Base-by-base conservation (phyloP, 2,113 vertebrate species). In the Colius striatus region DNA sequence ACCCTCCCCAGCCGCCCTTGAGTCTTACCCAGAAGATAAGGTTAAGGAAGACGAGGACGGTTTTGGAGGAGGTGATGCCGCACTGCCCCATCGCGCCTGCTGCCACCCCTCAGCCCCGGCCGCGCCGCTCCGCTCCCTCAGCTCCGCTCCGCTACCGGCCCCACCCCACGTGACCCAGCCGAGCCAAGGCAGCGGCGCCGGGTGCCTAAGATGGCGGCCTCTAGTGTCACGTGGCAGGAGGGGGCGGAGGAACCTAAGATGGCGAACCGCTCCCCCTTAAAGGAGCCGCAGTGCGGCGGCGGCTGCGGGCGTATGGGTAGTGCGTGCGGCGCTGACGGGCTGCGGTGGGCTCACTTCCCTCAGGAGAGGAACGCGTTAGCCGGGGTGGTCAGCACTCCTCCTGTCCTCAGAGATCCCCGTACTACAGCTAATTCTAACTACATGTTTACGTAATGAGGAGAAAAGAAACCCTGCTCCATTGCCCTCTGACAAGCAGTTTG, bases 31-130 rank as follows among this genome's bases (percentile, higher is more conserved):
- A 99, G 92, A 99, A 99, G 91, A 99, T 99, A 66, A 99, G 99
- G 94, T 99, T 99, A 65, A 99, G 98, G 91, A 99, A 99, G 91
- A 99, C 99, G 94, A 99, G 90, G 71, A 99, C 99, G 73, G 99
- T 99, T 97, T 99, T 99, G 58, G 99, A 99, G 34, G 99, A 99
- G 75, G 99, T 99, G 87, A 99, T 99, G 38, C 99, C 99, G 91
- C 99, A 99, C 97, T 99, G 99, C 47, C 98, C 98, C 98, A 98
- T 98, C 26, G 92, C 47, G 96, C 82, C 55, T 4, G 66, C 84
- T 15, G 12, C 63, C 65, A n/a, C 63, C 72, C 89, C 92, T 94
- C 90, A 79, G 90, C 68, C 88, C 68, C 94, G n/a, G 75, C 88
- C 63, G 53, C 90, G 21, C 76, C 9, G 34, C 70, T 43, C 65